phyloP scores from a whole-genome alignment of 2,113 vertebrate genomes.

The Actenoides lindsayi region DNA sequence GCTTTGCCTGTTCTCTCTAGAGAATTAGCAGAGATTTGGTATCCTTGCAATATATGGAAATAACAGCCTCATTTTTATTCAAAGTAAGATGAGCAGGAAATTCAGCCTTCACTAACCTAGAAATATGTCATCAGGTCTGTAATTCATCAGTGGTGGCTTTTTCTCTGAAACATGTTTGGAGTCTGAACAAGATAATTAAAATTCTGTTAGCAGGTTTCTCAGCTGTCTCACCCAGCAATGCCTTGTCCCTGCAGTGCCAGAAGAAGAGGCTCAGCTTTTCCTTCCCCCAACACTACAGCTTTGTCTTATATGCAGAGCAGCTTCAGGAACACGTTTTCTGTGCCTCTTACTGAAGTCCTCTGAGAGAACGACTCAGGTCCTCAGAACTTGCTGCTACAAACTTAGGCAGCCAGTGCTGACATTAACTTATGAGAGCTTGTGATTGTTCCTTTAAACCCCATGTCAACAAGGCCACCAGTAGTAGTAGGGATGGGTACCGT shows the following conservation, averaged over 20 bases:
- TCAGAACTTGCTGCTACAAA: not conserved
- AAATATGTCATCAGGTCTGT: not conserved
- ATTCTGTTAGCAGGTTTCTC: conserved; percentile 6
- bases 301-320: not conserved
- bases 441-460: not conserved
- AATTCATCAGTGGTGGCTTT: not conserved
- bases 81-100: conserved; percentile 27
- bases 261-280: not conserved
- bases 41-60: not conserved
- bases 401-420: not conserved
- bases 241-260: not conserved
- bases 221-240: not conserved
- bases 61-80: not conserved
- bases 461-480: not conserved
- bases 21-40: not conserved
- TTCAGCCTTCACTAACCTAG: not conserved
- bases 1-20: not conserved
- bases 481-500: not conserved
- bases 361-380: not conserved
- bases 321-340: not conserved
- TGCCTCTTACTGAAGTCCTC: not conserved
- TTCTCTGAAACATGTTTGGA: not conserved
- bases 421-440: not conserved
- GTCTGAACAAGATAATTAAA: conserved; percentile 3
- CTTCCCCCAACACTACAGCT: not conserved